Base-by-base conservation (phyloP, 2,113 vertebrate genomes). In the Puffinus mauretanicus region DNA sequence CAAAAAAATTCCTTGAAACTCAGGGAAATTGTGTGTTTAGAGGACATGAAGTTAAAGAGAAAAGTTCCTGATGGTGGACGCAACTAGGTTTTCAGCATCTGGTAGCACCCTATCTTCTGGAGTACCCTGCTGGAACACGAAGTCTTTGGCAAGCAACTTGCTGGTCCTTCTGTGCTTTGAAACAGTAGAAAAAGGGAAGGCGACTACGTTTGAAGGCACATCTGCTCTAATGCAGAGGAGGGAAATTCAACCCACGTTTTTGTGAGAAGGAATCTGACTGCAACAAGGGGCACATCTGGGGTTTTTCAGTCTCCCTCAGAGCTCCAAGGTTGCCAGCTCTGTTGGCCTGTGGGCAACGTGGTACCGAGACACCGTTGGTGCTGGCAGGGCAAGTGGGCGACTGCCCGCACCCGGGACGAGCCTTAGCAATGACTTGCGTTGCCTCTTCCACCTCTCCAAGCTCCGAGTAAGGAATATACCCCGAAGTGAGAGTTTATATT, bases 171-270 rank as follows among this genome's bases (percentile, higher is more conserved):
- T 34, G 8, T 51, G 29, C 9, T 90, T 76, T 70, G 69, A 86
- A 87, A n/a, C 32, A 36, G 26, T 22, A 61, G 20, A 26, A 55
- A 46, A 86, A 79, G 25, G 15, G 47, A 92, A 66, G 20, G 22
- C 1, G 2, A 17, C 40, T 49, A 18, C 4, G 1, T 51, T 54
- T 0, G 0, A 86, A 79, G 61, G 4, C 14, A 66, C 24, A 34
- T 17, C 15, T 46, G 17, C 16, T 90, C 3, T 34, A 62, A 54
- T 4, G 19, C 7, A 13, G 26, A 44, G 16, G 18, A 44, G 9
- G 8, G 10, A 72, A 83, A 66, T 66, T 66, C 49, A 79, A 4
- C 14, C 27, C 24, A n/a, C 0, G 1, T 55, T 84, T 75, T 30
- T 90, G 8, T 84, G n/a, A 67, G 42, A 25, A 66, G 13, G 4